Percentiles rank a stretch among this genome's conserved stretches.
phyloP scores from a whole-genome alignment of 2,113 vertebrate genomes.

The Dolichotis patagonum region DNA sequence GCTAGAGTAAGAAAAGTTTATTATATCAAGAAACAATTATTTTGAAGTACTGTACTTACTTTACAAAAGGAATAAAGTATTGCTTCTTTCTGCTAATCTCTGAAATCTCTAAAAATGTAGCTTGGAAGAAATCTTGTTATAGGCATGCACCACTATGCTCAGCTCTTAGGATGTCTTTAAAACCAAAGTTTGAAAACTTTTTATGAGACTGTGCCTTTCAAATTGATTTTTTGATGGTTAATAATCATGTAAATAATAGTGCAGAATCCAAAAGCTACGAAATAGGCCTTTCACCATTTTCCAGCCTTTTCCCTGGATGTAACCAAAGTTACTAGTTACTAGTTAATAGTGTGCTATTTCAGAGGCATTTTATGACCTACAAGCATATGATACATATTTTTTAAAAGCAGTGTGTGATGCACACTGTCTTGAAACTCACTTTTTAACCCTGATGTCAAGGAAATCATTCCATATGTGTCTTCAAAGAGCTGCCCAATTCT shows the following conservation, averaged over 20 bases:
- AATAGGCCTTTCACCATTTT: background rate
- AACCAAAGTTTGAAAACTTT: background rate
- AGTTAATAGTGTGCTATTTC: background rate
- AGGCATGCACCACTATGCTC: background rate
- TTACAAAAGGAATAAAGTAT: constrained; percentile 2
- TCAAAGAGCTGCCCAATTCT: background rate
- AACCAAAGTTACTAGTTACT: background rate
- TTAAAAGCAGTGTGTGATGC: background rate
- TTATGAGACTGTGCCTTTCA: background rate
- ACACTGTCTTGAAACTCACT: background rate
- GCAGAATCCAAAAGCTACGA: background rate
- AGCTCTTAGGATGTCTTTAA: background rate
- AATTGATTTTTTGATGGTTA: background rate
- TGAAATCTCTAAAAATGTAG: background rate
- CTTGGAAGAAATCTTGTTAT: constrained; percentile 6
- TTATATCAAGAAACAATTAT: constrained; percentile 19
- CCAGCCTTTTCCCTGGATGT: background rate
- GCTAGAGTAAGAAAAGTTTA: background rate
- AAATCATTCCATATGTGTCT: background rate
- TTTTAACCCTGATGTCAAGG: background rate
- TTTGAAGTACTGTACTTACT: constrained; percentile 12
- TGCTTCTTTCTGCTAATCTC: background rate
- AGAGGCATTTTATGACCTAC: background rate
- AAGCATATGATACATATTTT: background rate
- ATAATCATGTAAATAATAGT: background rate